Evolutionary conservation across 2,888 invertebrate species (phyloP).

Genomic region (Adelphocoris suturalis): DNA sequence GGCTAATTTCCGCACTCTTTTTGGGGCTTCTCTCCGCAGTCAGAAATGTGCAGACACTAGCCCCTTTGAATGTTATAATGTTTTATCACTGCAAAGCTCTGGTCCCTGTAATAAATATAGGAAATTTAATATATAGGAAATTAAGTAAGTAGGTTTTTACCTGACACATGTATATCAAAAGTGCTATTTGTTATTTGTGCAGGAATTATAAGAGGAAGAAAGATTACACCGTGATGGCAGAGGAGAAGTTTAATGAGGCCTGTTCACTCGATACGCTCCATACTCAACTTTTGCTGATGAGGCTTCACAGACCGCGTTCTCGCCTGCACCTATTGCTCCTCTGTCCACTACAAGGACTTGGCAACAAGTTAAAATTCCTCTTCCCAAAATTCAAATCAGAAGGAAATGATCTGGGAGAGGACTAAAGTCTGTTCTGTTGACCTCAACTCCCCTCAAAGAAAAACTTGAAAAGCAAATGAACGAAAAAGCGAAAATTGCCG

Average conservation of each 20-base stretch:
- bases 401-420: too few species aligned
- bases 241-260: constrained; percentile 56
- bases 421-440: constrained; percentile 51
- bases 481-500: constrained; percentile 50
- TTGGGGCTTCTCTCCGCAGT: too few species aligned
- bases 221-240: constrained; percentile 56
- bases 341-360: constrained; percentile 34
- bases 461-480: constrained; percentile 54
- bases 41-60: too few species aligned
- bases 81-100: constrained; percentile 50
- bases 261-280: constrained; percentile 47
- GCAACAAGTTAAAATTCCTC: constrained; percentile 59
- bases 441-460: constrained; percentile 61
- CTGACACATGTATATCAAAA: neutral
- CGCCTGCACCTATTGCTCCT: neutral
- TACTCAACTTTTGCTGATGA: neutral
- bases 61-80: too few species aligned
- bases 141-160: constrained; percentile 43
- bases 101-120: constrained; percentile 54
- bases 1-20: constrained; percentile 40
- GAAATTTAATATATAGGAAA: constrained; percentile 8
- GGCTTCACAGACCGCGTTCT: too few species aligned
- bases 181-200: constrained; percentile 58
- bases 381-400: constrained; percentile 64
- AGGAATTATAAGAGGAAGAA: constrained; percentile 66